Evolutionary conservation across 2,888 invertebrate genomes (phyloP).

Genomic region (Drosophila koepferae): DNA sequence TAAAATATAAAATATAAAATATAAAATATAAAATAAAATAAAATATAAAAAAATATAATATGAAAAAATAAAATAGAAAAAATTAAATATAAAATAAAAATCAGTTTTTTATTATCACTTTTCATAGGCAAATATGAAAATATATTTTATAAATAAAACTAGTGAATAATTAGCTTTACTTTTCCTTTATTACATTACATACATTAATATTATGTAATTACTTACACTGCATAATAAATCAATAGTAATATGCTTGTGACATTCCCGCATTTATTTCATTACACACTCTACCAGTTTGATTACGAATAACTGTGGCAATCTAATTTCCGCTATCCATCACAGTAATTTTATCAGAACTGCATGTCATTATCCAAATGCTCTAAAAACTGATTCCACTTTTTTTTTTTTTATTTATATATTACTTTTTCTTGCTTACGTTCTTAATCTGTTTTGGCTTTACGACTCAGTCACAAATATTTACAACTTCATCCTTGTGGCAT

Average conservation of each 20-base stretch:
- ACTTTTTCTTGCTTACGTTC: slow-evolving; percentile 4
- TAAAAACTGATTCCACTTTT: not conserved
- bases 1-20: not conserved
- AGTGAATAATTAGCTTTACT: too few species aligned
- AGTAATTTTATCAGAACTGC: not conserved
- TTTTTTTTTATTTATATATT: not conserved
- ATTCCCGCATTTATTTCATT: not conserved
- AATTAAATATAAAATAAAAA: too few species aligned
- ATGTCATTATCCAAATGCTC: not conserved
- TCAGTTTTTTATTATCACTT: too few species aligned
- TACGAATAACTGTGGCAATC: not conserved
- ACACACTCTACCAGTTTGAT: not conserved
- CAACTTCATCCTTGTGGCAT: slow-evolving; percentile 55
- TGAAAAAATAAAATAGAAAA: too few species aligned
- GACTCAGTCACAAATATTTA: slow-evolving; percentile 50
- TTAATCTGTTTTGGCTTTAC: slow-evolving; percentile 26
- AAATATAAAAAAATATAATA: too few species aligned
- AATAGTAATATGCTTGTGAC: not conserved
- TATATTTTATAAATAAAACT: not conserved
- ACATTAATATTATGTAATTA: too few species aligned
- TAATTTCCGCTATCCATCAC: not conserved
- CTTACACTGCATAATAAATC: not conserved
- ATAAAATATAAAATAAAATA: too few species aligned
- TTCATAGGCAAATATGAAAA: not conserved
- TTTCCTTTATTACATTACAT: too few species aligned